phyloP scores from a whole-genome alignment of 2,797 vertebrate species.

The Cyclopterus lumpus region DNA sequence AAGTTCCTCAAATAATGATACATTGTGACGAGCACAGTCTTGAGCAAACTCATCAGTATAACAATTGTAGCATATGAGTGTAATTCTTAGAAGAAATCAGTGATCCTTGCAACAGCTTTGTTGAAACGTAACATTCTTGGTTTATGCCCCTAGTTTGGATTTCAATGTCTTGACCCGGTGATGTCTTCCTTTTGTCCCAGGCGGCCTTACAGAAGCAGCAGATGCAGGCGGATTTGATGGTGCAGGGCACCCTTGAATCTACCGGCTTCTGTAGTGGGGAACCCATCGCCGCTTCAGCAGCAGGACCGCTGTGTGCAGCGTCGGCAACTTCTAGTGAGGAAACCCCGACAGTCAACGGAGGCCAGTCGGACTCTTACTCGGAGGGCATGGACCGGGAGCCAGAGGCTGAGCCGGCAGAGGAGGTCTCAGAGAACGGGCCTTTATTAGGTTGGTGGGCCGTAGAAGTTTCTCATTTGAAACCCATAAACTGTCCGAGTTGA shows the following conservation, averaged over 20 bases:
- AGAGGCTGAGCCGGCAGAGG: conserved; percentile 91
- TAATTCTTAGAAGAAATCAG: neutral
- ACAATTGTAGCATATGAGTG: neutral
- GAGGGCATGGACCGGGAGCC: conserved; percentile 89
- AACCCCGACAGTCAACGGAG: conserved; percentile 88
- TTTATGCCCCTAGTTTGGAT: neutral
- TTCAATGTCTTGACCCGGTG: neutral
- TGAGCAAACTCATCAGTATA: neutral
- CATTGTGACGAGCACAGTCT: neutral
- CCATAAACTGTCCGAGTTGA: neutral
- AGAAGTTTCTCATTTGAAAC: neutral
- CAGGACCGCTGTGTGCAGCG: conserved; percentile 65
- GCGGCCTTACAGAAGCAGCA: conserved; percentile 96
- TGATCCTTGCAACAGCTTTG: neutral
- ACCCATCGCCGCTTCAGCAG: conserved; percentile 34
- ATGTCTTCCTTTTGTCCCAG: conserved; percentile 69
- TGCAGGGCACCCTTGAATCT: conserved; percentile 82
- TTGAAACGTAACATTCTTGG: neutral
- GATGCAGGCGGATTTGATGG: conserved; percentile 86
- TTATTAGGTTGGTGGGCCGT: conserved; percentile 77
- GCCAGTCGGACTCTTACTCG: conserved; percentile 87
- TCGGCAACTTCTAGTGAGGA: conserved; percentile 82
- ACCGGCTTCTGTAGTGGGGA: conserved; percentile 73
- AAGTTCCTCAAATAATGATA: neutral
- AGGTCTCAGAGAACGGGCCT: conserved; percentile 94